A percentile compares a stretch with the other conserved stretches of the same genome.
Evolutionary conservation across 2,888 invertebrate species (phyloP).

Genomic region (Apodemia duryi): DNA sequence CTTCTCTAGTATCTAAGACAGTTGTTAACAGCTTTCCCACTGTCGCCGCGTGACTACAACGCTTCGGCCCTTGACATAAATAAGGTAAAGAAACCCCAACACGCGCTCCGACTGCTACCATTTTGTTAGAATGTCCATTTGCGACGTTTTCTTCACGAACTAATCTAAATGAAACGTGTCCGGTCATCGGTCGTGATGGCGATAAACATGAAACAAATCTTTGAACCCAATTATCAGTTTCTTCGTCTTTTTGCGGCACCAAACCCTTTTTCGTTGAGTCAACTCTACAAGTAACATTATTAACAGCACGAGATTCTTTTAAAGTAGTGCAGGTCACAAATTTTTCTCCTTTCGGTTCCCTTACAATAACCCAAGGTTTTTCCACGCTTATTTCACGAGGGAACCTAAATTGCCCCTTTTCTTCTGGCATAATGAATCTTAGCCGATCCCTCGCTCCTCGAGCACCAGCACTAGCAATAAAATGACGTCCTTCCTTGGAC

Average conservation of each 20-base stretch:
- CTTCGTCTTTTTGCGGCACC: conserved; percentile 83
- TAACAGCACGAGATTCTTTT: conserved; percentile 87
- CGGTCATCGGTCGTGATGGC: conserved; percentile 83
- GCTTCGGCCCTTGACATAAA: conserved; percentile 85
- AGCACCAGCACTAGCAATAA: conserved; percentile 87
- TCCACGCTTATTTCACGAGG: conserved; percentile 85
- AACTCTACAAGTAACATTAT: conserved; percentile 88
- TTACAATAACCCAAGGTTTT: conserved; percentile 88
- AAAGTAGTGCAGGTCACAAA: conserved; percentile 90
- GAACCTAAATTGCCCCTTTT: conserved; percentile 82
- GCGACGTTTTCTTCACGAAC: conserved; percentile 79
- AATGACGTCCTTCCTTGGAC: conserved; percentile 80
- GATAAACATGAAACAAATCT: conserved; percentile 83
- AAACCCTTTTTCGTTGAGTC: conserved; percentile 83
- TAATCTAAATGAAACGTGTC: conserved; percentile 88
- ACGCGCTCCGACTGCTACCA: conserved; percentile 81
- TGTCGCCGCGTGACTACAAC: conserved; percentile 81
- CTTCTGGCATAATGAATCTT: conserved; percentile 84
- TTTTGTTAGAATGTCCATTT: conserved; percentile 57
- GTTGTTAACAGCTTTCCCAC: conserved; percentile 82
- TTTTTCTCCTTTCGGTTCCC: conserved; percentile 87
- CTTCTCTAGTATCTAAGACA: conserved; percentile 88
- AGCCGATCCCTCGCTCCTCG: conserved; percentile 86
- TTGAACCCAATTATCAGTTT: conserved; percentile 86
- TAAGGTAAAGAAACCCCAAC: conserved; percentile 90